phyloP scores from a whole-genome alignment of 2,113 vertebrate species.

The Oophaga pumilio region DNA sequence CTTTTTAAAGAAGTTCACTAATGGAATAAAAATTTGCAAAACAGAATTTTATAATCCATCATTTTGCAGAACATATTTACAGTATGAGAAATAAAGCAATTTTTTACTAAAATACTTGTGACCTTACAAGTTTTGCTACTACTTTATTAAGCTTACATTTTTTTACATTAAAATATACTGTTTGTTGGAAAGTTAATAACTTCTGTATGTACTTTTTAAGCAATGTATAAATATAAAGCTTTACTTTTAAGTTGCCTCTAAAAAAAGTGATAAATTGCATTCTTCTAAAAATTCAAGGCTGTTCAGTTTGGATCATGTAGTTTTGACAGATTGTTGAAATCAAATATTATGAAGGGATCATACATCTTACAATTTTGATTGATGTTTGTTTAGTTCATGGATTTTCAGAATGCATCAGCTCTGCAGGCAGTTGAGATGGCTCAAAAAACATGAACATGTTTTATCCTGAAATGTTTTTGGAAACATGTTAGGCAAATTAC shows the following conservation, averaged over 20 bases:
- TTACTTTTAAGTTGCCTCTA: conserved; percentile 26
- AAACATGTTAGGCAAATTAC: not conserved
- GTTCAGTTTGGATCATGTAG: conserved; percentile 48
- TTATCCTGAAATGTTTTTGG: conserved; percentile 20
- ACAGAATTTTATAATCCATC: too few relatives aligned
- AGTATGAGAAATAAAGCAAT: not conserved
- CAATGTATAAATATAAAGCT: conserved; percentile 39
- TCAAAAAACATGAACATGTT: conserved; percentile 6
- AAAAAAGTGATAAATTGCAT: conserved; percentile 28
- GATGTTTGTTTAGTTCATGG: conserved; percentile 53
- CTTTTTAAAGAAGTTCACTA: too few relatives aligned
- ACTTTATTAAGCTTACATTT: not conserved
- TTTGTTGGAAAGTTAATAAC: conserved; percentile 16
- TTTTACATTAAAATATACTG: not conserved
- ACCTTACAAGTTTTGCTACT: not conserved
- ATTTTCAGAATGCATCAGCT: conserved; percentile 41
- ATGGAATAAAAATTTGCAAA: too few relatives aligned
- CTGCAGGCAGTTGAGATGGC: conserved; percentile 12
- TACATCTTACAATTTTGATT: conserved; percentile 53
- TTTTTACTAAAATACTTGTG: not conserved
- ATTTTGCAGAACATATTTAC: not conserved
- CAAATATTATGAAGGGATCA: conserved; percentile 53
- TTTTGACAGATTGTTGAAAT: conserved; percentile 51
- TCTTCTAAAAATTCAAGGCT: conserved; percentile 40
- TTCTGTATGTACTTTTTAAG: conserved; percentile 16